These are phyloP conservation scores for Cygnus olor DNA, from an alignment of 2,797 vertebrate genomes.

Conservation along the genomic window DNA sequence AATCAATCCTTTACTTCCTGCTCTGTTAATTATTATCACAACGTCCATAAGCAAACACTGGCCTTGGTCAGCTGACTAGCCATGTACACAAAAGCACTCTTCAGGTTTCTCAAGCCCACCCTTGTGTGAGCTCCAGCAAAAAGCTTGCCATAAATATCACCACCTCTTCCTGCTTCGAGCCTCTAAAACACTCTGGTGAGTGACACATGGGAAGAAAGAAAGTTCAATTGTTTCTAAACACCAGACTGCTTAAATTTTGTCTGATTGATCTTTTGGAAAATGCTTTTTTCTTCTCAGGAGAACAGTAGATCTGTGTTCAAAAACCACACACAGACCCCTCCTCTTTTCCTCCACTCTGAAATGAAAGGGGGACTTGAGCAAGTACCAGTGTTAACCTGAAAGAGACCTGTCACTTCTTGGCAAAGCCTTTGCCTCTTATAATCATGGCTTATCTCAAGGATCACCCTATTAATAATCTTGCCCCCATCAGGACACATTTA, in stretches of 20 bases:
- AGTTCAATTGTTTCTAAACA: slow-evolving; percentile 14
- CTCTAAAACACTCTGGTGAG: slow-evolving; percentile 2
- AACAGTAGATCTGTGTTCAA: slow-evolving; percentile 11
- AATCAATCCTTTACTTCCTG: slow-evolving; percentile 37
- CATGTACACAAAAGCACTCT: slow-evolving; percentile 60
- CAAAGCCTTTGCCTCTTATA: background rate
- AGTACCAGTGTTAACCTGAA: background rate
- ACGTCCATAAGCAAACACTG: slow-evolving; percentile 50
- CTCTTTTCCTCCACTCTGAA: background rate
- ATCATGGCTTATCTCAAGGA: background rate
- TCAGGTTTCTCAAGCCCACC: slow-evolving; percentile 69
- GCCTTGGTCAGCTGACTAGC: slow-evolving; percentile 46
- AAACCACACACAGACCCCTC: background rate
- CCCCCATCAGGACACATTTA: slow-evolving; percentile 46
- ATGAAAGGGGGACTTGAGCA: slow-evolving; percentile 45
- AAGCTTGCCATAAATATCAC: slow-evolving; percentile 54
- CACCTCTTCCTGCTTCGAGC: slow-evolving; percentile 42
- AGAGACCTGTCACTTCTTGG: background rate
- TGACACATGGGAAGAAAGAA: slow-evolving; percentile 19
- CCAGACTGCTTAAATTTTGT: background rate
- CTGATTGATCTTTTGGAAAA: background rate
- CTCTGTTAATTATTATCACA: slow-evolving; percentile 60
- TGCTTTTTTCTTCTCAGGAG: background rate
- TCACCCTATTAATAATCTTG: slow-evolving; percentile 57
- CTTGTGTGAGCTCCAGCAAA: slow-evolving; percentile 65